A percentile compares a stretch with the other conserved stretches of the same genome.
Evolutionary conservation across 2,888 invertebrate genomes (phyloP).

Genomic region (Calameuta pallipes): DNA sequence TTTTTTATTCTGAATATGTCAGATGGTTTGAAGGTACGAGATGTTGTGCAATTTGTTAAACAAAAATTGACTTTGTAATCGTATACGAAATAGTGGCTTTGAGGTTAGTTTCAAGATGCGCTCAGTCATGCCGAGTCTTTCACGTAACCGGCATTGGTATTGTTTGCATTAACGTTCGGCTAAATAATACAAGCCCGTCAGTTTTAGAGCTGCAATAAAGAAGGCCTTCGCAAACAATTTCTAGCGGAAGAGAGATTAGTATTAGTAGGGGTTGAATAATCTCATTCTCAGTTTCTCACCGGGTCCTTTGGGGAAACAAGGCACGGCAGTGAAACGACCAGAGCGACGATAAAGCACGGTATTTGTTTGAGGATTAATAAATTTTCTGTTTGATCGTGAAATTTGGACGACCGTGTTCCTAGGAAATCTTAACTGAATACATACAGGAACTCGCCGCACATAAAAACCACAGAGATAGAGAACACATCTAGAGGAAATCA

Average conservation of each 20-base stretch:
- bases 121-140: neutral
- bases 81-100: conserved; percentile 1
- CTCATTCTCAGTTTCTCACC: conserved; percentile 18
- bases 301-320: conserved; percentile 14
- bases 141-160: neutral
- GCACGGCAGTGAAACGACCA: conserved; percentile 9
- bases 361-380: conserved; percentile 16
- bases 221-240: conserved; percentile 22
- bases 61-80: neutral
- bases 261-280: conserved; percentile 24
- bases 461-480: neutral
- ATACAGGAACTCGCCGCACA: neutral
- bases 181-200: conserved; percentile 17
- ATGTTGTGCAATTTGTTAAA: too few species aligned
- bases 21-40: too few species aligned
- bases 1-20: too few species aligned
- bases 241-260: conserved; percentile 23
- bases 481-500: neutral
- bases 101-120: neutral
- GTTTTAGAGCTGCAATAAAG: conserved; percentile 24
- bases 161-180: conserved; percentile 20
- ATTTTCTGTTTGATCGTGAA: conserved; percentile 3
- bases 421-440: conserved; percentile 3
- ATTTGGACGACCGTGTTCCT: neutral
- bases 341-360: conserved; percentile 8